Percentiles rank a stretch among this genome's conserved stretches.
These are phyloP conservation scores for Ornithorhynchus anatinus DNA, from an alignment of 2,113 vertebrate species.

Conservation along the genomic window DNA sequence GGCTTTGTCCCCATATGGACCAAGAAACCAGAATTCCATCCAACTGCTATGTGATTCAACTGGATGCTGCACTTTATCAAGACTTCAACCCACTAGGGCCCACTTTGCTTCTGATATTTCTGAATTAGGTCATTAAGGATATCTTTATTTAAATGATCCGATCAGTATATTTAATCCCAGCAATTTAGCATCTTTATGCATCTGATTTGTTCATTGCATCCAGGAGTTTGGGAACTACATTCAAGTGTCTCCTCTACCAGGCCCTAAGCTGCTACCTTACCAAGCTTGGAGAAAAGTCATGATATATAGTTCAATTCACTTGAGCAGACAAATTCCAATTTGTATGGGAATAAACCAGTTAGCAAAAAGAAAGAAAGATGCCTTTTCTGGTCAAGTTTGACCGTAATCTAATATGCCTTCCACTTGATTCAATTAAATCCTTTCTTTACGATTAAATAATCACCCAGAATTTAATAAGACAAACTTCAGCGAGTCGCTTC, in stretches of 20 bases:
- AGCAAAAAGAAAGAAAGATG: conserved; percentile 37
- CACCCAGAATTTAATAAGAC: conserved; percentile 53
- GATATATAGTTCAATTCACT: conserved; percentile 3
- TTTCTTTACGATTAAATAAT: conserved; percentile 66
- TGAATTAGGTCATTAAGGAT: background rate
- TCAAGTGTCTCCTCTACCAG: too few species aligned
- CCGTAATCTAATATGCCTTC: conserved; percentile 37
- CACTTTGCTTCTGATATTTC: background rate
- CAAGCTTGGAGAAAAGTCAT: conserved; percentile 4
- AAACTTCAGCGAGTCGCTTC: conserved; percentile 45
- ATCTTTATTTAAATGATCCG: background rate
- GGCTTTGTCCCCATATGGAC: background rate
- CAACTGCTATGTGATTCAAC: too few species aligned
- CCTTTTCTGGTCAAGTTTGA: conserved; percentile 28
- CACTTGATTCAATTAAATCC: conserved; percentile 56
- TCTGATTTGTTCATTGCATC: background rate
- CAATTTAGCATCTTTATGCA: background rate
- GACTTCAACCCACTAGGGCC: background rate
- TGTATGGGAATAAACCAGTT: conserved; percentile 7
- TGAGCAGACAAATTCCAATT: conserved; percentile 12
- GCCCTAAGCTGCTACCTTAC: too few species aligned
- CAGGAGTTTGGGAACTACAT: too few species aligned
- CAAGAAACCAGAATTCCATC: background rate
- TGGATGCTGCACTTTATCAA: background rate
- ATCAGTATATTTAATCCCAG: background rate